Conservation (phyloP, 1,140 invertebrate genomes). For the Orchesella cincta region DNA sequence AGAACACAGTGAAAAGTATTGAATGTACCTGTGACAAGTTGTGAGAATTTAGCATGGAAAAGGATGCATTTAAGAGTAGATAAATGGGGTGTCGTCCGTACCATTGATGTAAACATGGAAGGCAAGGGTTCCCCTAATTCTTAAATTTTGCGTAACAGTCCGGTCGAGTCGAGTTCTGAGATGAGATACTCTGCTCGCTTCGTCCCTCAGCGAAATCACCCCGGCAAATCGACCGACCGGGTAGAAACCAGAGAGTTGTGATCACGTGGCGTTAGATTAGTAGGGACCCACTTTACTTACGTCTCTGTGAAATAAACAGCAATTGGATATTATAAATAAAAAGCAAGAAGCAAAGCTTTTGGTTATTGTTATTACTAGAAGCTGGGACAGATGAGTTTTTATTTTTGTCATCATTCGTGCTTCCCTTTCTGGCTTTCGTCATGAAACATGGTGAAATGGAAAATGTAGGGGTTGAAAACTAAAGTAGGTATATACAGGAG, state of each 20-base stretch:
- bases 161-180: neutral
- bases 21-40: neutral
- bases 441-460: too few relatives aligned
- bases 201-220: neutral
- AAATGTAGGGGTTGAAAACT: too few relatives aligned
- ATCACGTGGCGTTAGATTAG: neutral
- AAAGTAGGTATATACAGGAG: too few relatives aligned
- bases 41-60: neutral
- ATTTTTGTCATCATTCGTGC: neutral
- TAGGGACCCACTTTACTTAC: neutral
- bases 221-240: neutral
- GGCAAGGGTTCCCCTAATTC: neutral
- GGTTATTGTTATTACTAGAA: neutral
- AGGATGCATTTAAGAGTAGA: constrained; percentile 1
- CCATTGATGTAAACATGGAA: neutral
- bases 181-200: neutral
- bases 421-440: too few relatives aligned
- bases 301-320: neutral
- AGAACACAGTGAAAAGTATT: too few relatives aligned
- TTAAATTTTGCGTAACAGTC: neutral
- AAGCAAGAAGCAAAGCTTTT: neutral
- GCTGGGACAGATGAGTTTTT: neutral
- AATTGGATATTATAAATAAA: neutral
- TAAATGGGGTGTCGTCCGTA: neutral
- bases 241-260: neutral